phyloP scores from a whole-genome alignment of 2,113 vertebrate species.

The Canis aureus region DNA sequence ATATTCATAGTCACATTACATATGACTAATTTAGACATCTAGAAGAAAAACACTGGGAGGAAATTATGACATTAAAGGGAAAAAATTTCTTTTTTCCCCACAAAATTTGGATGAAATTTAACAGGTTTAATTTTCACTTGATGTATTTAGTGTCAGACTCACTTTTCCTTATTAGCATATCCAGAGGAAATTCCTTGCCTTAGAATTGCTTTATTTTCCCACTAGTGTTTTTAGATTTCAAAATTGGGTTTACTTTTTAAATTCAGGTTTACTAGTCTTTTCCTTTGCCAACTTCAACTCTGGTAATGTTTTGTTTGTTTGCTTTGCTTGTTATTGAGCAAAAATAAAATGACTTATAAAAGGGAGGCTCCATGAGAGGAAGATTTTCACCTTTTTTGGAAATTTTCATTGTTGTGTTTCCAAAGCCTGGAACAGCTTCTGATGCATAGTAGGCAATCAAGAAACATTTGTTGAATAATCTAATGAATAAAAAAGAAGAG shows the following conservation, averaged over 20 bases:
- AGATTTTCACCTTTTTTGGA: background rate
- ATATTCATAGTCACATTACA: background rate
- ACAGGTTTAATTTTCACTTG: background rate
- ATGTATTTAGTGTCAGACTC: background rate
- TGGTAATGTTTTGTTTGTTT: background rate
- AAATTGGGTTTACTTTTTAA: background rate
- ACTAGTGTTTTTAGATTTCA: background rate
- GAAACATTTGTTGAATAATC: constrained; percentile 5
- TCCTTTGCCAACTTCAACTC: background rate
- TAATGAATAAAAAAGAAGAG: background rate
- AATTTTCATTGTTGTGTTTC: background rate
- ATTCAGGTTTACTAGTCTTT: background rate
- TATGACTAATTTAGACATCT: background rate
- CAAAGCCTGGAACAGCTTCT: background rate
- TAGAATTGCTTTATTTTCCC: background rate
- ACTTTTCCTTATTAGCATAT: background rate
- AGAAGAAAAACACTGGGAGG: background rate
- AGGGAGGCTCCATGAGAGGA: background rate
- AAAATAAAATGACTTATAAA: background rate
- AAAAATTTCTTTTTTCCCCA: background rate
- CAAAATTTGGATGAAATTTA: background rate
- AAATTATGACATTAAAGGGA: background rate
- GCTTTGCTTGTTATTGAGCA: background rate
- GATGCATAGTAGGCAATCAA: background rate
- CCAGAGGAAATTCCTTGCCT: background rate